Percentiles rank a stretch among this genome's conserved stretches.
phyloP scores from a whole-genome alignment of 53 echinoderm and acorn worm genomes.

The Antedon mediterranea region DNA sequence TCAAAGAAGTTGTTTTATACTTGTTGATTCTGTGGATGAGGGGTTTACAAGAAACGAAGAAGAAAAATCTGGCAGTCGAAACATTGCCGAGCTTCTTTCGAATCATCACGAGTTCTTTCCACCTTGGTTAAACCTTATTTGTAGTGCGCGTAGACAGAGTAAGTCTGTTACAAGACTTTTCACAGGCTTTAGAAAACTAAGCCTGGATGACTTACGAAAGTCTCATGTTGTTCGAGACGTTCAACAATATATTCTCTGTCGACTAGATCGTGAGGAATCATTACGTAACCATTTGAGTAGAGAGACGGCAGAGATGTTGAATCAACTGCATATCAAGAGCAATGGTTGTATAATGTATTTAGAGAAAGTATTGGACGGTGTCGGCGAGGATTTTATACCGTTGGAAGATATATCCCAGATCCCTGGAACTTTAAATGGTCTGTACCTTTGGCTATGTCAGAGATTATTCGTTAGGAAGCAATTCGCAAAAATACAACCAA shows the following conservation, averaged over 20 bases:
- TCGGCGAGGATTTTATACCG: constrained; percentile 79
- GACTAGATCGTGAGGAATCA: constrained; percentile 86
- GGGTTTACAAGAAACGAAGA: constrained; percentile 56
- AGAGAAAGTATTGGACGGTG: constrained; percentile 92
- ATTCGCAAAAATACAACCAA: constrained; percentile 67
- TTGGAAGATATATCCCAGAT: constrained; percentile 84
- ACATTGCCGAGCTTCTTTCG: constrained; percentile 89
- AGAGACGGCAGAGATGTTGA: constrained; percentile 97
- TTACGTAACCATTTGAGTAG: constrained; percentile 78
- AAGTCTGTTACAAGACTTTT: constrained; percentile 94
- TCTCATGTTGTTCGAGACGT: constrained; percentile 96
- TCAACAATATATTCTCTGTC: constrained; percentile 90
- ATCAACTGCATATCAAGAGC: constrained; percentile 95
- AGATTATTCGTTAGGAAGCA: constrained; percentile 71
- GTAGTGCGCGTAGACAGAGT: constrained; percentile 93
- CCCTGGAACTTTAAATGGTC: constrained; percentile 92
- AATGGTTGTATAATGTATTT: constrained; percentile 98
- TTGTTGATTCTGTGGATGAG: constrained; percentile 95
- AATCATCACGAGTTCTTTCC: constrained; percentile 98
- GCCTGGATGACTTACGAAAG: constrained; percentile 88
- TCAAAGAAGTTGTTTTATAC: constrained; percentile 76
- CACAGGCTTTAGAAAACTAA: constrained; percentile 92
- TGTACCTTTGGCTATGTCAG: constrained; percentile 94
- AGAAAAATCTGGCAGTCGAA: constrained; percentile 59
- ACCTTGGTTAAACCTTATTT: constrained; percentile 82